Evolutionary conservation across 2,888 invertebrate species (phyloP), one percentile per base, ranked within the genome.

Genomic region (Meghimatium bilineatum): DNA sequence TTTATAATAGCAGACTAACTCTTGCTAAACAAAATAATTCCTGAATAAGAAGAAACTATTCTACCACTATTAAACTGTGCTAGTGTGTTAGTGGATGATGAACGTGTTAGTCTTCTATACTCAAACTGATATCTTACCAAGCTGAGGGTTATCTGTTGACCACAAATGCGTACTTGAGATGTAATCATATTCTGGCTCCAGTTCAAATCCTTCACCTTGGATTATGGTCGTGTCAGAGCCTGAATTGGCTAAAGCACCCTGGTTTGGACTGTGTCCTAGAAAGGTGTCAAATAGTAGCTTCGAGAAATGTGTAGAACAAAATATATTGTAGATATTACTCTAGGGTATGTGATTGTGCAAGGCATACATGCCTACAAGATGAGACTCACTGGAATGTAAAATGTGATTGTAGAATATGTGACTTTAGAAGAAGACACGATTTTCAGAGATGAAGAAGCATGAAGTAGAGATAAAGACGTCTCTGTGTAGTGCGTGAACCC

Each of bases 191-290:
- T 66, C 66, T 32, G 32, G 32, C 1, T 66, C 32, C 14, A 26
- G 44, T 23, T 71, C 71, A 71, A 71, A 17, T 29, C 29, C 38
- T n/a, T 72, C 72, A 44, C n/a, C 17, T 72, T 72, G 72, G 12
- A 10, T 44, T 29, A 12, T 44, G 12, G 10, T n/a, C 26, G 8
- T 26, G 2, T 72, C 72, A 34, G 14, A n/a, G 5, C 5, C 44
- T 17, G 29, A n/a, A 3, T 56, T 56, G 44, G 44, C 12, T 12
- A 44, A 44, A 8, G 38, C 8, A 44, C 10, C 49, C 12, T 72
- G 44, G 26, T 26, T 34, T 6, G 69, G 36, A 29, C 72, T 44
- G 72, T 72, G 49, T 44, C 72, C 72, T 72, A 72, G 26, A 49
- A 38, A 26, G 10, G 44, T 44, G 72, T 72, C 49, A 72, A 72